phyloP scores from a whole-genome alignment of 1,140 invertebrate species.

The Ooceraea biroi region DNA sequence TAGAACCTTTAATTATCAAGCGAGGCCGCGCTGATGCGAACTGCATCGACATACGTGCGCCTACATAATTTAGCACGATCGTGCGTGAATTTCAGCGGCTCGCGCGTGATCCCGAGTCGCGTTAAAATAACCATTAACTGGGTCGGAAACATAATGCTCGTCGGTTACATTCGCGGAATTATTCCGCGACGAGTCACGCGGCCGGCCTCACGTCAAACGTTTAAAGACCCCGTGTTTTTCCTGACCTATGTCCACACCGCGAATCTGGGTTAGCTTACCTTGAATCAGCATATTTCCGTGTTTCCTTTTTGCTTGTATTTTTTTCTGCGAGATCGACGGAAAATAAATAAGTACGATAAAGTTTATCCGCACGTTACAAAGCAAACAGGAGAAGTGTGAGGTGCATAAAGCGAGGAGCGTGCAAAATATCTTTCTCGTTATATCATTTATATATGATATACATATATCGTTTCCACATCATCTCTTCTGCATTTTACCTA shows the following conservation, averaged over 20 bases:
- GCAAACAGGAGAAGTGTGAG: background rate
- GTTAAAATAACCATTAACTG: conserved; percentile 59
- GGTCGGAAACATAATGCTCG: conserved; percentile 55
- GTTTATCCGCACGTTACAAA: conserved; percentile 8
- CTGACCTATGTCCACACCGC: background rate
- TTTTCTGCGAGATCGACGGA: background rate
- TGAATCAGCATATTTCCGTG: conserved; percentile 28
- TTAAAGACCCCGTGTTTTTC: conserved; percentile 35
- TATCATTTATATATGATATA: background rate
- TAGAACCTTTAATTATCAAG: background rate
- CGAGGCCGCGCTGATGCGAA: background rate
- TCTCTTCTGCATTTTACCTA: background rate
- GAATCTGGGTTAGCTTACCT: conserved; percentile 42
- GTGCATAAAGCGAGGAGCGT: background rate
- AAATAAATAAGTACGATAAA: conserved; percentile 1
- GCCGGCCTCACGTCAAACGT: conserved; percentile 53
- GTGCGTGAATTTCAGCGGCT: conserved; percentile 28
- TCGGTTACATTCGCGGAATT: conserved; percentile 56
- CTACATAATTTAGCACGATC: conserved; percentile 19
- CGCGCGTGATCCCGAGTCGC: conserved; percentile 34
- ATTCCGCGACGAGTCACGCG: conserved; percentile 44
- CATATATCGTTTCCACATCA: background rate
- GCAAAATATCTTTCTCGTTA: background rate
- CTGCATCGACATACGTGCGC: background rate
- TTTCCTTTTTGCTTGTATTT: background rate